Percentiles rank a stretch among this genome's conserved stretches.
phyloP scores from a whole-genome alignment of 30 jellyfish, hydroid and myxozoan genomes.

The Catostylus mosaicus region DNA sequence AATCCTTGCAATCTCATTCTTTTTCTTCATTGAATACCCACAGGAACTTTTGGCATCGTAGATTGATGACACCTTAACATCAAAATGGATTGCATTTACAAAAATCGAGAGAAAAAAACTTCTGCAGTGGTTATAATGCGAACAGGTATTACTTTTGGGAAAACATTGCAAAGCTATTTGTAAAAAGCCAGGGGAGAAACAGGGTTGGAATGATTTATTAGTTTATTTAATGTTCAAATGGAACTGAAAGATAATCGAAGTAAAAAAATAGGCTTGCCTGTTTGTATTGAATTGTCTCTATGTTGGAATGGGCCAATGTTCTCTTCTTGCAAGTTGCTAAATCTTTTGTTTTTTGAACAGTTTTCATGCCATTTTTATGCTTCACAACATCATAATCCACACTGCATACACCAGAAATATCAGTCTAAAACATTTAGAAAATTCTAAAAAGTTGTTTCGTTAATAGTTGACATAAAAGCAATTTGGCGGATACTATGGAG shows the following conservation, averaged over 20 bases:
- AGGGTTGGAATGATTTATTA: too few relatives aligned
- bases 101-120: too few relatives aligned
- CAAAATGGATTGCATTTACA: background rate
- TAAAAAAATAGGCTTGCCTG: slow-evolving; percentile 35
- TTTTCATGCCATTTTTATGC: slow-evolving; percentile 47
- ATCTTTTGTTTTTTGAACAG: slow-evolving; percentile 58
- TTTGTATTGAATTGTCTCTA: slow-evolving; percentile 68
- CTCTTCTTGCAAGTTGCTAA: slow-evolving; percentile 70
- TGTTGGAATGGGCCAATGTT: slow-evolving; percentile 79
- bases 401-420: slow-evolving; percentile 82
- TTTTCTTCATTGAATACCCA: slow-evolving; percentile 1
- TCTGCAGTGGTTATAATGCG: too few relatives aligned
- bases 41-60: slow-evolving; percentile 59
- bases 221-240: too few relatives aligned
- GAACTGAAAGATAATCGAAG: too few relatives aligned
- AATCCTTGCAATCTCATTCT: slow-evolving; percentile 39
- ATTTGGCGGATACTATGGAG: too few relatives aligned
- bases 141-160: too few relatives aligned
- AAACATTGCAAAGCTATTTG: too few relatives aligned
- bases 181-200: too few relatives aligned
- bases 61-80: slow-evolving; percentile 44
- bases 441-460: too few relatives aligned
- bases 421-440: slow-evolving; percentile 68
- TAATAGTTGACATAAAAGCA: too few relatives aligned
- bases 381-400: slow-evolving; percentile 41